Conservation (phyloP, 1,140 invertebrate species). For the Drosophila ficusphila region DNA sequence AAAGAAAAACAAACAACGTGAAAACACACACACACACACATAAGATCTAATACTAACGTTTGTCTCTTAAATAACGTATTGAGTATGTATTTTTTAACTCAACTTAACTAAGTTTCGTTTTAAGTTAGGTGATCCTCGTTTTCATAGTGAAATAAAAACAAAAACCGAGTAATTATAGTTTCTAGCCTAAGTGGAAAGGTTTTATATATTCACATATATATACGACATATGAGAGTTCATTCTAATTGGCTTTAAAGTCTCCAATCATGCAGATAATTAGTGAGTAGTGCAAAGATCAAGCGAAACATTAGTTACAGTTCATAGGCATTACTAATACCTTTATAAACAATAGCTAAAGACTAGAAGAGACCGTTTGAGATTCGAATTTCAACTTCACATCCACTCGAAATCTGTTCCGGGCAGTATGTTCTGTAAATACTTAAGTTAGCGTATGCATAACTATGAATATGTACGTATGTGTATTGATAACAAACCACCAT, state of each 20-base stretch:
- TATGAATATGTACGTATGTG: conserved; percentile 33
- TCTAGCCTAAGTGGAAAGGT: conserved; percentile 47
- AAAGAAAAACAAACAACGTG: conserved; percentile 42
- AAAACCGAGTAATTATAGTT: conserved; percentile 74
- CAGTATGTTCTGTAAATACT: conserved; percentile 73
- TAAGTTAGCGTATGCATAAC: conserved; percentile 48
- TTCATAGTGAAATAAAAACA: conserved; percentile 67
- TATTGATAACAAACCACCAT: conserved; percentile 58
- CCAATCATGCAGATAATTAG: conserved; percentile 40
- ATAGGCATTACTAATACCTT: conserved; percentile 20
- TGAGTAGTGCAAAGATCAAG: conserved; percentile 39
- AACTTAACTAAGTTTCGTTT: conserved; percentile 66
- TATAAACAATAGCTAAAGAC: conserved; percentile 27
- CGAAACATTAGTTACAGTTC: conserved; percentile 43
- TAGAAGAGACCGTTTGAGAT: conserved; percentile 40
- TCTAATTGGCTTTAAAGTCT: conserved; percentile 31
- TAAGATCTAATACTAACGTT: conserved; percentile 46
- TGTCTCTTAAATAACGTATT: conserved; percentile 66
- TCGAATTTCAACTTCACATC: conserved; percentile 21
- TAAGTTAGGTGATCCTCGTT: conserved; percentile 71
- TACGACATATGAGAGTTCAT: conserved; percentile 32
- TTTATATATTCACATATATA: conserved; percentile 43
- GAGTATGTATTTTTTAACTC: conserved; percentile 70
- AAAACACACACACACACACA: conserved; percentile 44
- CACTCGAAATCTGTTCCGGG: conserved; percentile 32